Evolutionary conservation across 2,113 vertebrate genomes (phyloP).

Genomic region (Pangasianodon gigas): DNA sequence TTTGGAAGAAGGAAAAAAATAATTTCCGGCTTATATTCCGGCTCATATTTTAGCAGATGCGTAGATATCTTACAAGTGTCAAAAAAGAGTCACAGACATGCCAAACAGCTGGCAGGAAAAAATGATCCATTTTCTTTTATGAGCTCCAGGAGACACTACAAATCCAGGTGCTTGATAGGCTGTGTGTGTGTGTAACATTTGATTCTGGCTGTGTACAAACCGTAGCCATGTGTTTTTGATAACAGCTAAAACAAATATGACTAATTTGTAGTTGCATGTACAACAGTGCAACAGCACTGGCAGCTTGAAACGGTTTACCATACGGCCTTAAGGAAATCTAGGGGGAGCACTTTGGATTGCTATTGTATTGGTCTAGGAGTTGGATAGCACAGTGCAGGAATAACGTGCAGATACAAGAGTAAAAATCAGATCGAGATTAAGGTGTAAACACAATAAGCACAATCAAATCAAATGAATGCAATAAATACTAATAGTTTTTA

Average conservation of each 20-base stretch:
- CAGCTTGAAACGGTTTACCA: neutral
- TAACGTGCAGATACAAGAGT: neutral
- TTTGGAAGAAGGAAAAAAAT: neutral
- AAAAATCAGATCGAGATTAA: neutral
- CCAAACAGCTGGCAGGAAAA: neutral
- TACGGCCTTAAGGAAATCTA: neutral
- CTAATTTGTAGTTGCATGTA: neutral
- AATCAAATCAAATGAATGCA: neutral
- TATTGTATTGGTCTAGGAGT: neutral
- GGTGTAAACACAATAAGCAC: neutral
- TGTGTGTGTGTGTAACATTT: neutral
- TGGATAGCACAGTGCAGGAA: neutral
- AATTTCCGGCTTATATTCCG: neutral
- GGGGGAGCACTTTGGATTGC: neutral
- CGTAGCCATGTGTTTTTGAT: neutral
- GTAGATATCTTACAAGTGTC: neutral
- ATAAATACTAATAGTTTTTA: constrained; percentile 4
- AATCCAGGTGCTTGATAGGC: neutral
- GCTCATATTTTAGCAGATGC: neutral
- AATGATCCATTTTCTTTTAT: neutral
- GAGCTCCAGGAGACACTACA: neutral
- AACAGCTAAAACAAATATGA: neutral
- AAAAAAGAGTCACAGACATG: neutral
- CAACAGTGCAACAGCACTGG: neutral
- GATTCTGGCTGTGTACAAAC: too few species aligned